Conservation (phyloP, 2,113 vertebrate species). For the Pachypanchax playfairii region DNA sequence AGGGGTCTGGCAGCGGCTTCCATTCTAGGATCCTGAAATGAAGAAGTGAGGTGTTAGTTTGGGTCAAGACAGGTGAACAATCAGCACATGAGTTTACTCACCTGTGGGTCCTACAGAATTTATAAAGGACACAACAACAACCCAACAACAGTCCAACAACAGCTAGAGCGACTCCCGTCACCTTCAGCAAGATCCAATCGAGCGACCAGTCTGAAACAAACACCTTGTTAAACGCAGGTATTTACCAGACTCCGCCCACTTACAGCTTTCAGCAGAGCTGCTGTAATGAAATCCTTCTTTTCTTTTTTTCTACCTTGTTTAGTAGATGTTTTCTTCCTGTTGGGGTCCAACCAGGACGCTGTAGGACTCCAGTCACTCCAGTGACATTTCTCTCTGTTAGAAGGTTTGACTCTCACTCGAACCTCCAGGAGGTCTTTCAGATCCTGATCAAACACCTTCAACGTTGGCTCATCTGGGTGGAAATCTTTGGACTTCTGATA, state of each 20-base stretch:
- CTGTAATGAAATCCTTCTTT: no score
- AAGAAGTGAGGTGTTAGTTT: not conserved
- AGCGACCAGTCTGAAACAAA: slow-evolving; percentile 22
- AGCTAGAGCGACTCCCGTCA: not conserved
- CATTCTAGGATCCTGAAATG: slow-evolving; percentile 47
- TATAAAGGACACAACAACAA: slow-evolving; percentile 6
- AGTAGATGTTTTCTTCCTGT: not conserved
- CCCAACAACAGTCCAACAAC: not conserved
- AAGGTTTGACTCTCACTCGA: slow-evolving; percentile 65
- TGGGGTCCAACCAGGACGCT: slow-evolving; percentile 51
- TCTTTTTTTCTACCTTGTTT: not conserved
- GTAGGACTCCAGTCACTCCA: slow-evolving; percentile 80
- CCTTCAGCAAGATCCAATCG: not conserved
- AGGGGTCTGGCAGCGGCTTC: slow-evolving; percentile 73
- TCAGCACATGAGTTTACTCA: slow-evolving; percentile 19
- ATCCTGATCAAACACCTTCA: not conserved
- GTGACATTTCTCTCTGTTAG: fast-evolving
- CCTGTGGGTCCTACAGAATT: slow-evolving; percentile 19
- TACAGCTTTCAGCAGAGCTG: no score
- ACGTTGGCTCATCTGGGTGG: fast-evolving
- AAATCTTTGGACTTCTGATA: slow-evolving; percentile 9
- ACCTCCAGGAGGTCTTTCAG: slow-evolving; percentile 33
- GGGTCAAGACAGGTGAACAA: not conserved
- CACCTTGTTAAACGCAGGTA: not conserved
- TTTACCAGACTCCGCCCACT: not conserved